Evolutionary conservation across 2,888 invertebrate genomes (phyloP).

Genomic region (Agriotes lineatus): DNA sequence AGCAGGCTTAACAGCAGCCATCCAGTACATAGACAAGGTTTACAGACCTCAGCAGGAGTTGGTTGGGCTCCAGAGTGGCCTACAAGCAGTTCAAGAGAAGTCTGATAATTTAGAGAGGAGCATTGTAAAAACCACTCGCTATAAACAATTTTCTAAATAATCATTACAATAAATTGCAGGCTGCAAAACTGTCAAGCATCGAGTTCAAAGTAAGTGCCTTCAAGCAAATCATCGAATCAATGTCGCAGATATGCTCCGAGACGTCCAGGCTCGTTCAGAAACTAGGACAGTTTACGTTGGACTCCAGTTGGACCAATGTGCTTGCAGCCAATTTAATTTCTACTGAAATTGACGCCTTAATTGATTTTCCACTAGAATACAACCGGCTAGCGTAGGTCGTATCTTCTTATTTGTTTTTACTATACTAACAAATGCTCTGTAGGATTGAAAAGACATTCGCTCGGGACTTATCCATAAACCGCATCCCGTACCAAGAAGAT

Average conservation of each 20-base stretch:
- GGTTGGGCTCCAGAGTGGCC: conserved; percentile 4
- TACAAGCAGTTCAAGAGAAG: conserved; percentile 9
- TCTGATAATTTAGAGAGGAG: conserved; percentile 9
- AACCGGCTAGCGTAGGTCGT: too few relatives aligned
- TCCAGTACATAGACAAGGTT: conserved; percentile 16
- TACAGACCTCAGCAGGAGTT: background rate
- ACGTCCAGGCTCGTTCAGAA: conserved; percentile 26
- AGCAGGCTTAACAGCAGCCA: conserved; percentile 19
- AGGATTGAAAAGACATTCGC: conserved; percentile 1
- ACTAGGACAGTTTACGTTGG: conserved; percentile 33
- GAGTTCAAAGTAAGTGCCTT: conserved; percentile 28
- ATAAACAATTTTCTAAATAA: background rate
- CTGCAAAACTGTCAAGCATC: conserved; percentile 13
- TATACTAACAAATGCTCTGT: too few relatives aligned
- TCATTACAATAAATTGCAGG: conserved; percentile 13
- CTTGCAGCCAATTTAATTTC: conserved; percentile 19
- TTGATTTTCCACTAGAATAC: conserved; percentile 42
- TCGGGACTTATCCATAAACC: conserved; percentile 25
- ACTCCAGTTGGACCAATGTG: conserved; percentile 37
- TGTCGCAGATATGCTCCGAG: conserved; percentile 27
- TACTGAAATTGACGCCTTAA: conserved; percentile 35
- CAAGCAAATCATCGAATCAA: conserved; percentile 23
- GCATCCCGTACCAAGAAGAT: conserved; percentile 26
- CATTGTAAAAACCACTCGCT: conserved; percentile 24
- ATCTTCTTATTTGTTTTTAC: background rate